Evolutionary conservation across 2,113 vertebrate species (phyloP), one percentile per base, ranked within the genome.

Genomic region (crab-eating macaque (Macaca fascicularis)): DNA sequence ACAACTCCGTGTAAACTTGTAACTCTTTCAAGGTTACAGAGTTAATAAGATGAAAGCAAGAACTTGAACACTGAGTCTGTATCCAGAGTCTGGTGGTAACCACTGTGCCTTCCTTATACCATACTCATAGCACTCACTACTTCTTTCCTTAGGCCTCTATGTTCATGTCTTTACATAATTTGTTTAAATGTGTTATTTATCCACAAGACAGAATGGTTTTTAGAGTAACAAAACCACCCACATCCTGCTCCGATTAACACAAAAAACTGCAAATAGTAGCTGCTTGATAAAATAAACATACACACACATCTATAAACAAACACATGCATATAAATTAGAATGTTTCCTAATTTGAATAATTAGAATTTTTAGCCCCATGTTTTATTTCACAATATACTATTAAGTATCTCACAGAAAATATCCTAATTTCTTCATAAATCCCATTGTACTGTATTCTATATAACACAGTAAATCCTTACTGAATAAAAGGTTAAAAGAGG

Each of bases 331-430:
- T 16, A 67, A 32, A 64, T 43, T 76, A 89, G 30, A 30, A 30
- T 93, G 22, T 25, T 87, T 96, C 84, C 78, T 95, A 82, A 95
- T 61, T 38, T 95, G 69, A 95, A 79, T 82, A 79, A 84, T 38
- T 43, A 89, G 79, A 13, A 59, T 38, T 74, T 74, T 94, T 76
- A 83, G 64, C 3, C 4, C 8, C 8, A 59, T 61, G 25, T 52
- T 74, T 97, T 64, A 80, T 85, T 94, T 95, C 7, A 91, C 22
- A 74, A 52, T 45, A 89, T 78, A 55, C 50, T 52, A 72, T 76
- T 82, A 87, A 64, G 14, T 85, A 61, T 52, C 57, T 93, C 48
- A 79, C 10, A 25, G 75, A 81, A 96, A 86, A 87, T 59, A 79
- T 84, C 50, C 69, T 81, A 27, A 67, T 57, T 88, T 38, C 6